Base-by-base conservation (phyloP, 2,888 invertebrate species). In the Polietes domitor region DNA sequence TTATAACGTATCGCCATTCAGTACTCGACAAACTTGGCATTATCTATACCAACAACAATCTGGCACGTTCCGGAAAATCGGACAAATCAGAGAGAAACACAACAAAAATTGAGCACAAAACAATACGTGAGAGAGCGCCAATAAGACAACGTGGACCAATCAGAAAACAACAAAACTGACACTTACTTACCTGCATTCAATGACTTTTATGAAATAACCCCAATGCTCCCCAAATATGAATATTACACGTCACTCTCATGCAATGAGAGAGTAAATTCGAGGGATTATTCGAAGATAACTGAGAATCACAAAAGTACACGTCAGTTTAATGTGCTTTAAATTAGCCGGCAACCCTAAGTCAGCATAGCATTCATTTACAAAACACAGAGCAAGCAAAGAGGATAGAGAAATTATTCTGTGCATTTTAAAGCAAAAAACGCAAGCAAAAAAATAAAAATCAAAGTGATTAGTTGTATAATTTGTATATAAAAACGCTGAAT, bases 331-430 rank as follows among this genome's bases (percentile, higher is more conserved):
- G 85, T 85, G 81, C 81, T 87, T 88, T 90, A 91, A 91, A 92
- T 90, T 90, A 89, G 89, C 89, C 88, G 86, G 88, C 85, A 85
- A 87, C 80, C 19, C 86, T 88, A 88, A 88, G 89, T 88, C 85
- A 85, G 74, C 41, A 88, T 88, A 85, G 74, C 41, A 88, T 88
- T 90, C 91, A 92, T 89, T 92, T 91, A 87, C 86, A 89, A 88
- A 88, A 88, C 86, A 89, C 83, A 89, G 86, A 88, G 85, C 89
- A 86, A 88, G 85, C 89, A 88, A 88, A 89, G 87, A 88, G 88
- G 86, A 86, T 87, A 88, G 83, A 77, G n/a, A 68, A 50, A 63
- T n/a, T n/a, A 37, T 63, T 76, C 53, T 74, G n/a, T 74, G 68
- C 26, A 85, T 21, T 15, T 50, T 32, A 24, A 61, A 43, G 21